Conservation (phyloP, 2,888 invertebrate species). For the Clunio marinus region DNA sequence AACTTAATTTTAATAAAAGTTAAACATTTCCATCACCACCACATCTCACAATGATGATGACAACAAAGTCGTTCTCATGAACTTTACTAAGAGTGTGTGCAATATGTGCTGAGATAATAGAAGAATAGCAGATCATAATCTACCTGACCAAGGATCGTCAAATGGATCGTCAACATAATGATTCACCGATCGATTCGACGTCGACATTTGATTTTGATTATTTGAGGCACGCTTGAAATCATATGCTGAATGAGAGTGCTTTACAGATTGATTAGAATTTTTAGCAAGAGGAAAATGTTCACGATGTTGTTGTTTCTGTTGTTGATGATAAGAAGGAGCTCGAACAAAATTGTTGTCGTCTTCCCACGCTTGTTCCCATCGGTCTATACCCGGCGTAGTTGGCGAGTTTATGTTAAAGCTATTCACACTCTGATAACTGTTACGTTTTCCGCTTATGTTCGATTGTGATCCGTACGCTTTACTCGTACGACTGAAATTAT, state of each 20-base stretch:
- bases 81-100: conserved; percentile 7
- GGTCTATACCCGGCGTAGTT: background rate
- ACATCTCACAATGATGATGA: background rate
- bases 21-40: conserved; percentile 11
- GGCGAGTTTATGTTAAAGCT: conserved; percentile 32
- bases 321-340: conserved; percentile 24
- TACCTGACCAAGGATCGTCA: conserved; percentile 38
- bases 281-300: background rate
- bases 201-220: background rate
- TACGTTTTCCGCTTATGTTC: background rate
- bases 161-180: conserved; percentile 27
- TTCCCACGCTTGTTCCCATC: conserved; percentile 33
- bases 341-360: conserved; percentile 22
- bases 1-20: no score
- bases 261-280: conserved; percentile 20
- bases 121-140: conserved; percentile 7
- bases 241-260: background rate
- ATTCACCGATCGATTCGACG: conserved; percentile 19
- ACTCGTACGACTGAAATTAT: conserved; percentile 35
- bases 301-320: background rate
- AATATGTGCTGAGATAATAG: conserved; percentile 18
- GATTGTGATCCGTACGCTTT: conserved; percentile 25
- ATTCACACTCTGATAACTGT: conserved; percentile 25
- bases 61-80: background rate
- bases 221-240: conserved; percentile 5